Evolutionary conservation across 1,140 invertebrate species (phyloP), one percentile per base, ranked within the genome.

Genomic region (Contarinia nasturtii): DNA sequence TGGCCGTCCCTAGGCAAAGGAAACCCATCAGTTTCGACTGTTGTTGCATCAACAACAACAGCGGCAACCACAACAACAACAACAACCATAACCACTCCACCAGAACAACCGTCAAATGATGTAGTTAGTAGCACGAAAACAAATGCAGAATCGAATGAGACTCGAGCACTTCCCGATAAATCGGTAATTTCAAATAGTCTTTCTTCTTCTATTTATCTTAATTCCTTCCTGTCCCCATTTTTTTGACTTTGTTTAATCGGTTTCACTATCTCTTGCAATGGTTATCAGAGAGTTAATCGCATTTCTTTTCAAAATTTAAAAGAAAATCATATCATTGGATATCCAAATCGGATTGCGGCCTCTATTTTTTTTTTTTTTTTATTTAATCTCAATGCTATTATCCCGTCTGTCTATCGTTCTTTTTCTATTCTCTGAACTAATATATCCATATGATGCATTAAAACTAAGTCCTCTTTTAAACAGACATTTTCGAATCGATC

Each of bases 1-100:
- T 87, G 84, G 83, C 82, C 83, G 48, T 76, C 80, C 50, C 67
- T 86, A 44, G 75, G 74, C 18, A 38, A 34, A 46, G 41, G 37
- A 46, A 46, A 40, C 44, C 7, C 41, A 44, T 7, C 48, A 44
- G 19, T 8, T 20, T 21, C 41, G 7, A 36, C 17, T 20, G 44
- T 8, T 5, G 20, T 14, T 22, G 7, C 45, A 37, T 4, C 36
- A 21, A 7, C 38, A 50, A 37, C 50, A 45, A 34, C 45, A 47
- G 3, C 47, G n/a, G 18, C 51, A 48, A 44, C 46, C 44, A 11
- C 34, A 48, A n/a, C 33, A 38, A 41, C 46, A 41, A 7, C 40
- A 47, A 20, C 45, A 50, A 8, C 21, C 4, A 14, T 21, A 27
- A 33, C 48, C 43, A 17, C 34, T 36, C 22, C 50, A 36, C 12